Conservation (phyloP, 2,888 invertebrate genomes). For the Achlya flavicornis region DNA sequence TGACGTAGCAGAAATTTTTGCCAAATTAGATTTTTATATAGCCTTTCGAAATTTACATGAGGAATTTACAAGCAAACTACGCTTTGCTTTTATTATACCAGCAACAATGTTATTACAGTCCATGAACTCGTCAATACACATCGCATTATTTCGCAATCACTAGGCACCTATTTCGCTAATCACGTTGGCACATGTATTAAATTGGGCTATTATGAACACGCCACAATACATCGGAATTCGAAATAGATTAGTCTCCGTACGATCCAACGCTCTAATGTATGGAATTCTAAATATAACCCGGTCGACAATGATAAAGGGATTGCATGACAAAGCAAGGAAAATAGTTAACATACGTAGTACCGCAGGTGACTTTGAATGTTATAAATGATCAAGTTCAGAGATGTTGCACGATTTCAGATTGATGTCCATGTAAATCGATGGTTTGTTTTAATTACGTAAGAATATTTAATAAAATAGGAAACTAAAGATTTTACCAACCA, state of each 20-base stretch:
- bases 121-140: not conserved
- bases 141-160: constrained; percentile 2
- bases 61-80: constrained; percentile 1
- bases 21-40: constrained; percentile 1
- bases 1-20: not conserved
- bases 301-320: constrained; percentile 9
- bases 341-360: constrained; percentile 22
- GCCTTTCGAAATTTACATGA: not conserved
- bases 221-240: not conserved
- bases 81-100: not conserved
- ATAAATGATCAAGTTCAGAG: constrained; percentile 42
- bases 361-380: constrained; percentile 30
- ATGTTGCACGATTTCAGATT: not conserved
- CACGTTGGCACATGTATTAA: not conserved
- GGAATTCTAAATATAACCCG: constrained; percentile 8
- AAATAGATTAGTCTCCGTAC: constrained; percentile 7
- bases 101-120: not conserved
- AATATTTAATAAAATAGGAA: too few species aligned
- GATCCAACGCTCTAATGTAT: constrained; percentile 4
- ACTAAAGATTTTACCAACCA: too few species aligned
- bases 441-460: too few species aligned
- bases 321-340: constrained; percentile 19
- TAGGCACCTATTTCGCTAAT: constrained; percentile 1
- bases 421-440: not conserved
- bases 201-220: constrained; percentile 3